Conservation (phyloP, 1,140 invertebrate genomes). For the Ips nitidus region DNA sequence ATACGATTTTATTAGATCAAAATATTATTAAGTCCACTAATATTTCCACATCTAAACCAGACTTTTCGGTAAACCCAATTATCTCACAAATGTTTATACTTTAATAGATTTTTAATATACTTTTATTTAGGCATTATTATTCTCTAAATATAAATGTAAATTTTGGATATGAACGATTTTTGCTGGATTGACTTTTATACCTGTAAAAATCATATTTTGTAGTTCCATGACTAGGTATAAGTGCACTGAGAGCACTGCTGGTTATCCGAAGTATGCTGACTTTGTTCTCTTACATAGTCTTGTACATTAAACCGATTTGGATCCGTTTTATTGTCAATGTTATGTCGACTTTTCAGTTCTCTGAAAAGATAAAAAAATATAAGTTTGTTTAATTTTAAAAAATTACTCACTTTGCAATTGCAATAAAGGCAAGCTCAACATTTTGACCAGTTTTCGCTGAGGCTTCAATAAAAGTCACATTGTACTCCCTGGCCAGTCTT, state of each 20-base stretch:
- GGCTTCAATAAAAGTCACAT: constrained; percentile 85
- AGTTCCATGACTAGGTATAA: constrained; percentile 8
- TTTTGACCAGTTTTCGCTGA: constrained; percentile 84
- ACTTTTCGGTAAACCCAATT: too few species aligned
- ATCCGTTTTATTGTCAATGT: constrained; percentile 54
- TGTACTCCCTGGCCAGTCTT: constrained; percentile 76
- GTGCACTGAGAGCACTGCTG: constrained; percentile 51
- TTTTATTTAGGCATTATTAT: too few species aligned
- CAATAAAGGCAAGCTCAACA: constrained; percentile 79
- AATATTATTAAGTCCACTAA: too few species aligned
- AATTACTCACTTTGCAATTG: constrained; percentile 65
- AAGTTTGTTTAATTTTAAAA: constrained; percentile 35
- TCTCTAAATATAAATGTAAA: too few species aligned
- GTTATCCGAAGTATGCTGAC: constrained; percentile 54
- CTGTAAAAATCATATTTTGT: not conserved
- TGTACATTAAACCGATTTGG: constrained; percentile 67
- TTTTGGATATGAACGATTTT: too few species aligned
- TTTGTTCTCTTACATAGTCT: constrained; percentile 67
- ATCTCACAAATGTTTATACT: too few species aligned
- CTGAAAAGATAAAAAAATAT: constrained; percentile 52
- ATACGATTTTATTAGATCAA: too few species aligned
- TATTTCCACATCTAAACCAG: too few species aligned
- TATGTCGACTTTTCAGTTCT: constrained; percentile 63
- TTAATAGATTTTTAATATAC: too few species aligned
- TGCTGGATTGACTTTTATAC: not conserved